phyloP scores from a whole-genome alignment of 64 coral and sea anemone genomes.

The Montipora efflorescens region DNA sequence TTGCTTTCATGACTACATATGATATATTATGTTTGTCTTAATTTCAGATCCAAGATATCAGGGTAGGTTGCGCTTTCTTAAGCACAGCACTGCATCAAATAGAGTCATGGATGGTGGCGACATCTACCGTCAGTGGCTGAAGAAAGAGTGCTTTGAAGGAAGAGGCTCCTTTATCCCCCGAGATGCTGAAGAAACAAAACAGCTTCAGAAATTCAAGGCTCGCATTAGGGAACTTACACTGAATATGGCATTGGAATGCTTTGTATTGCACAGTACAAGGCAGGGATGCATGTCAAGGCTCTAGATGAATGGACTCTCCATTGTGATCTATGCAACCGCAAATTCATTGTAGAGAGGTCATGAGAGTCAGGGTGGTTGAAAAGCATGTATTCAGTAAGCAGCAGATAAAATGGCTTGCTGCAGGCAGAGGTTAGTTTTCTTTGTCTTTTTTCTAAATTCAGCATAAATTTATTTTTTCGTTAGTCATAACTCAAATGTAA shows the following conservation, averaged over 20 bases:
- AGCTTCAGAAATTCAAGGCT: background rate
- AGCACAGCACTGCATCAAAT: background rate
- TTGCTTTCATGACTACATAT: too few species aligned
- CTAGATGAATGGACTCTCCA: background rate
- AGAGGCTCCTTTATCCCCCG: background rate
- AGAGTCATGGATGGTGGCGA: background rate
- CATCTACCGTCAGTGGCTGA: slow-evolving; percentile 7
- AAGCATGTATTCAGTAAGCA: background rate
- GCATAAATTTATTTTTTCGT: background rate
- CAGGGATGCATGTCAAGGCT: background rate
- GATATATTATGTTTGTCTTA: too few species aligned
- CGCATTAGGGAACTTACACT: background rate
- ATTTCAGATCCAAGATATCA: too few species aligned
- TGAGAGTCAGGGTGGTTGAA: background rate
- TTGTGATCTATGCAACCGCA: background rate
- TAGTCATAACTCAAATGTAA: background rate
- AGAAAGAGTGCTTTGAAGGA: slow-evolving; percentile 17
- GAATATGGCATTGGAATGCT: slow-evolving; percentile 10
- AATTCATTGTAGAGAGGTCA: too few species aligned
- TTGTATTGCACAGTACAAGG: background rate
- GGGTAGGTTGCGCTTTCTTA: background rate
- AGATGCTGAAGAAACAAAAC: slow-evolving; percentile 1
- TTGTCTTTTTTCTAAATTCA: background rate
- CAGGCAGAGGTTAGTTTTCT: background rate
- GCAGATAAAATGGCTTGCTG: background rate